These are phyloP conservation scores for Sisor rabdophorus DNA, from an alignment of 2,113 vertebrate genomes.

Conservation along the genomic window DNA sequence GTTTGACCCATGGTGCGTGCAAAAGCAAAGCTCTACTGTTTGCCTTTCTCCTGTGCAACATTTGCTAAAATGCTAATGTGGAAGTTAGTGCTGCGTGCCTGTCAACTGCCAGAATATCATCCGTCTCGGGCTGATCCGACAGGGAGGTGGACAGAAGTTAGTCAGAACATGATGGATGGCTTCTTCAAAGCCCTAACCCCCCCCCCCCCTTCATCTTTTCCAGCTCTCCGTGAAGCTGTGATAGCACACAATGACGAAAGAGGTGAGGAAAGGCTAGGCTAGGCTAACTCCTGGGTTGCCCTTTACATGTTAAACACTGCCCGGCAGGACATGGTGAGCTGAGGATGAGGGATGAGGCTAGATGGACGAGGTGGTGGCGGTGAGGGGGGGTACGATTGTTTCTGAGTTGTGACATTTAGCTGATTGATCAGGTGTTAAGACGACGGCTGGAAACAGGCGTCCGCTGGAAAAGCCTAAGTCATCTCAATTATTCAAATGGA, in stretches of 20 bases:
- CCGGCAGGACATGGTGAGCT: conserved; percentile 37
- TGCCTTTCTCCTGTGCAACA: conserved; percentile 2
- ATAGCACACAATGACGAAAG: conserved; percentile 44
- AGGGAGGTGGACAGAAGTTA: conserved; percentile 68
- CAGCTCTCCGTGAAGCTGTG: conserved; percentile 42
- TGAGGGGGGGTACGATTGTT: conserved; percentile 50
- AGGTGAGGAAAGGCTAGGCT: conserved; percentile 16
- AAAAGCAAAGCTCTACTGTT: conserved; percentile 23
- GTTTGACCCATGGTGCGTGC: conserved; percentile 45
- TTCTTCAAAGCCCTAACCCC: conserved; percentile 17
- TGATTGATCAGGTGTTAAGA: conserved; percentile 69
- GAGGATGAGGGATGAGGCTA: conserved; percentile 32
- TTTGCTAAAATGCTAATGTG: conserved; percentile 60
- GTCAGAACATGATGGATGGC: conserved; percentile 72
- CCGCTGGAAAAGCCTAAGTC: conserved; percentile 55
- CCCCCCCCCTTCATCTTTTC: no score
- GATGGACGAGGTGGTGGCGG: not conserved
- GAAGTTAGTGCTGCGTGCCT: conserved; percentile 56
- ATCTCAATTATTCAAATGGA: conserved; percentile 68
- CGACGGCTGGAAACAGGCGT: conserved; percentile 56
- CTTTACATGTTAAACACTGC: conserved; percentile 69
- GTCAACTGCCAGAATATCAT: conserved; percentile 61
- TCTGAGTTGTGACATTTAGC: conserved; percentile 48
- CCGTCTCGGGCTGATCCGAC: conserved; percentile 63
- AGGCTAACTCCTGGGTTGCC: conserved; percentile 42